Percentiles rank a stretch among this genome's conserved stretches.
Conservation (phyloP, 2,797 vertebrate genomes). For the Discoglossus pictus region DNA sequence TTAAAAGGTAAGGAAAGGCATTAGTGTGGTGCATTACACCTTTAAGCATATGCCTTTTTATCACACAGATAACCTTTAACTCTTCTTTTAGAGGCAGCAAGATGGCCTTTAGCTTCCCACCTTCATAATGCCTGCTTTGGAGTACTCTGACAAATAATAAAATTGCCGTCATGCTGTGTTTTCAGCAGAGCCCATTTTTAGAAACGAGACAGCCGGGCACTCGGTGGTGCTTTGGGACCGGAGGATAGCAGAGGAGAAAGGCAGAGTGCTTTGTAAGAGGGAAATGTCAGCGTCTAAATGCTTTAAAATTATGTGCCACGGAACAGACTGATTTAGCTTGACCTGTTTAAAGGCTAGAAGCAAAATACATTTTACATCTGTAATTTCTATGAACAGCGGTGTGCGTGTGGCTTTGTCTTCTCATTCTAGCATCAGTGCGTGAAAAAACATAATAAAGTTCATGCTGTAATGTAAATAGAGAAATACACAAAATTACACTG, state of each 20-base stretch:
- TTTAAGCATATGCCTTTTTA: slow-evolving; percentile 60
- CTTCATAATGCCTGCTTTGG: slow-evolving; percentile 61
- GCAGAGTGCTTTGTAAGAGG: slow-evolving; percentile 65
- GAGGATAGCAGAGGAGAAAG: slow-evolving; percentile 55
- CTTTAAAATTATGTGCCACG: slow-evolving; percentile 52
- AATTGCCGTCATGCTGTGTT: slow-evolving; percentile 64
- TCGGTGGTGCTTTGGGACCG: slow-evolving; percentile 54
- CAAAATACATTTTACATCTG: slow-evolving; percentile 42
- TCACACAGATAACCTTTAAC: slow-evolving; percentile 57
- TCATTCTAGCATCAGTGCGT: slow-evolving; percentile 24
- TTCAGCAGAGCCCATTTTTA: slow-evolving; percentile 64
- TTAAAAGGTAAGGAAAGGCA: no score
- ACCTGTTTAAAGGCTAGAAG: slow-evolving; percentile 48
- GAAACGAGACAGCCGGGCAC: slow-evolving; percentile 67
- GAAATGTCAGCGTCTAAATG: slow-evolving; percentile 64
- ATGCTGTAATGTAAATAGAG: no score
- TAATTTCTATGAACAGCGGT: slow-evolving; percentile 40
- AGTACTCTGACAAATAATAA: slow-evolving; percentile 68
- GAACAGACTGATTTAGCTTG: slow-evolving; percentile 53
- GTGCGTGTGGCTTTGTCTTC: slow-evolving; percentile 13
- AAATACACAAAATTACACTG: no score
- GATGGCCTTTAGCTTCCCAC: slow-evolving; percentile 64
- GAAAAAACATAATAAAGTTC: slow-evolving; percentile 4
- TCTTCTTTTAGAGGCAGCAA: slow-evolving; percentile 53
- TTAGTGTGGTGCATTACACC: slow-evolving; percentile 24